These are phyloP conservation scores for Myripristis murdjan DNA, from an alignment of 2,797 vertebrate genomes.

Conservation along the genomic window DNA sequence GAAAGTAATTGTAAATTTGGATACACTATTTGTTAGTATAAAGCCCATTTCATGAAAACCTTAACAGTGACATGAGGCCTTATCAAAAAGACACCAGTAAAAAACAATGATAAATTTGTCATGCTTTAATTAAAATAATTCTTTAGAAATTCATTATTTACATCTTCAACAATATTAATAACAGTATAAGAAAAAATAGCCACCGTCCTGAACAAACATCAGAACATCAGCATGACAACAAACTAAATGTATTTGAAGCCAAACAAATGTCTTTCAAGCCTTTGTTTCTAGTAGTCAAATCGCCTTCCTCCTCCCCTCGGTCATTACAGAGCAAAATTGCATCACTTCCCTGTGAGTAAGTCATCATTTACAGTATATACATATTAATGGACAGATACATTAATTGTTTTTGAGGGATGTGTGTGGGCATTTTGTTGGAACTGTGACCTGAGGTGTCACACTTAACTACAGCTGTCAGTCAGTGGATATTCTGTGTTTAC, in stretches of 20 bases:
- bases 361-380: slow-evolving; percentile 86
- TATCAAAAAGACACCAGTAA: slow-evolving; percentile 37
- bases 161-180: slow-evolving; percentile 88
- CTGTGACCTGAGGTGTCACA: slow-evolving; percentile 44
- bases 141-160: slow-evolving; percentile 90
- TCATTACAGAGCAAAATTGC: slow-evolving; percentile 69
- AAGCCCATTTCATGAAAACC: too few relatives aligned
- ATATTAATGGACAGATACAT: slow-evolving; percentile 71
- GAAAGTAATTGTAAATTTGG: too few relatives aligned
- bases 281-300: slow-evolving; percentile 75
- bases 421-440: slow-evolving; percentile 33
- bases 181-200: slow-evolving; percentile 87
- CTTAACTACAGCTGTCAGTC: slow-evolving; percentile 9
- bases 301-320: slow-evolving; percentile 48
- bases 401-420: slow-evolving; percentile 49
- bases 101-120: slow-evolving; percentile 73
- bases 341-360: slow-evolving; percentile 68
- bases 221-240: slow-evolving; percentile 83
- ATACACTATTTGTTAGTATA: too few relatives aligned
- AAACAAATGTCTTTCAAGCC: slow-evolving; percentile 78
- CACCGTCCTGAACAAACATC: slow-evolving; percentile 84
- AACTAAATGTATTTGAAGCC: slow-evolving; percentile 73
- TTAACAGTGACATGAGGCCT: neutral
- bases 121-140: slow-evolving; percentile 94
- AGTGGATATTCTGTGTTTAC: neutral